phyloP scores from a whole-genome alignment of 2,113 vertebrate species.

The Crotalus helleri region DNA sequence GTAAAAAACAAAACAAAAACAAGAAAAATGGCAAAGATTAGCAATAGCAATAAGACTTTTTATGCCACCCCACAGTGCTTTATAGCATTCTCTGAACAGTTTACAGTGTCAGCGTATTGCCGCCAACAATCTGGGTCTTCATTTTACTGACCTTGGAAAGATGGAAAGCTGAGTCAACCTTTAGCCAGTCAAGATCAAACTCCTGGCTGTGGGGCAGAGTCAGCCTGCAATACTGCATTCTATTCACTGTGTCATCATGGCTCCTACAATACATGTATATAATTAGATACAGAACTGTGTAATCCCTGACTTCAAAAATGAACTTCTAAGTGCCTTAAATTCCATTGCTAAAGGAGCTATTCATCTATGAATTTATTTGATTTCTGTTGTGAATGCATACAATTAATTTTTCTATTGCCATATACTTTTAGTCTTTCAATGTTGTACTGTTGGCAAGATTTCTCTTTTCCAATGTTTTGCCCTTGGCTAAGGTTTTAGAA shows the following conservation, averaged over 20 bases:
- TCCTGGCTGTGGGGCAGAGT: too few relatives aligned
- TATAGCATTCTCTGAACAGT: not conserved
- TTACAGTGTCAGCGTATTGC: not conserved
- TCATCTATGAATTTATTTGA: not conserved
- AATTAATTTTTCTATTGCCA: not conserved
- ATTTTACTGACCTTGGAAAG: not conserved
- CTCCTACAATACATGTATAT: not conserved
- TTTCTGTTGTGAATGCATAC: not conserved
- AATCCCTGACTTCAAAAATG: not conserved
- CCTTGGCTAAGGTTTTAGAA: not conserved
- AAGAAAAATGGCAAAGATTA: not conserved
- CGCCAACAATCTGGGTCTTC: not conserved
- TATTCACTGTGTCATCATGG: too few relatives aligned
- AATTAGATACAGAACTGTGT: not conserved
- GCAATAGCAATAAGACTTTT: not conserved
- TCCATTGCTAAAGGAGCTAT: not conserved
- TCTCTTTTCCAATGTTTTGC: not conserved
- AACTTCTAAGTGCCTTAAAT: not conserved
- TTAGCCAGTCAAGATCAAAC: too few relatives aligned
- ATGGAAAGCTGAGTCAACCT: too few relatives aligned
- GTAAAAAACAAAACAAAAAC: not conserved
- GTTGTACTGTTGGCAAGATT: not conserved
- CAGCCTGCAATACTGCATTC: too few relatives aligned
- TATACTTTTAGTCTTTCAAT: not conserved
- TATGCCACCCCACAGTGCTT: not conserved